Percentiles rank a stretch among this genome's conserved stretches.
phyloP scores from a whole-genome alignment of 2,888 invertebrate species.

The Plebejus anna region DNA sequence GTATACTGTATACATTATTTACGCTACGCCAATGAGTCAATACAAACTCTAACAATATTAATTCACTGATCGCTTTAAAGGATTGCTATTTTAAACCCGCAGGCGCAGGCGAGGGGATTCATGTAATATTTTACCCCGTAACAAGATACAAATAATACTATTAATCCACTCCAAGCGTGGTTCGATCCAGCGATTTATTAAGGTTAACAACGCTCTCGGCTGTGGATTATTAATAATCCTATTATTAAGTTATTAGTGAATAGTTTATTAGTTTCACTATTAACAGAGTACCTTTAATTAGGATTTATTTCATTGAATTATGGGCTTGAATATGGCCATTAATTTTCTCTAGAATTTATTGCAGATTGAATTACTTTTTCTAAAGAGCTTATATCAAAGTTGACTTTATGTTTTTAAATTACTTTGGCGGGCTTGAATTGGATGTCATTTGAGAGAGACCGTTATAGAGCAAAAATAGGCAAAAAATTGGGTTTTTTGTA shows the following conservation, averaged over 20 bases:
- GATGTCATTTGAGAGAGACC: too few species aligned
- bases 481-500: too few species aligned
- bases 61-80: slow-evolving; percentile 4
- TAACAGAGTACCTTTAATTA: background rate
- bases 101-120: background rate
- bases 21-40: background rate
- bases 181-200: slow-evolving; percentile 30
- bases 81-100: slow-evolving; percentile 18
- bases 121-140: slow-evolving; percentile 25
- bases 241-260: slow-evolving; percentile 21
- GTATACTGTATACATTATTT: too few species aligned
- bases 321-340: background rate
- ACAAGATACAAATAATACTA: slow-evolving; percentile 27
- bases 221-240: slow-evolving; percentile 28
- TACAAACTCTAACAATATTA: background rate
- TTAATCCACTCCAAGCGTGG: slow-evolving; percentile 24
- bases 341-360: background rate
- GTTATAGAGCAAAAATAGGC: too few species aligned
- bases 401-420: background rate
- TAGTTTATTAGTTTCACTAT: slow-evolving; percentile 12
- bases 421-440: too few species aligned
- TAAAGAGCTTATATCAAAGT: background rate
- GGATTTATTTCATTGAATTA: slow-evolving; percentile 8
- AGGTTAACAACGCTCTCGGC: slow-evolving; percentile 30
- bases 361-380: background rate